These are phyloP conservation scores for Athripsodes cinereus DNA, from an alignment of 2,888 invertebrate genomes.

Conservation along the genomic window DNA sequence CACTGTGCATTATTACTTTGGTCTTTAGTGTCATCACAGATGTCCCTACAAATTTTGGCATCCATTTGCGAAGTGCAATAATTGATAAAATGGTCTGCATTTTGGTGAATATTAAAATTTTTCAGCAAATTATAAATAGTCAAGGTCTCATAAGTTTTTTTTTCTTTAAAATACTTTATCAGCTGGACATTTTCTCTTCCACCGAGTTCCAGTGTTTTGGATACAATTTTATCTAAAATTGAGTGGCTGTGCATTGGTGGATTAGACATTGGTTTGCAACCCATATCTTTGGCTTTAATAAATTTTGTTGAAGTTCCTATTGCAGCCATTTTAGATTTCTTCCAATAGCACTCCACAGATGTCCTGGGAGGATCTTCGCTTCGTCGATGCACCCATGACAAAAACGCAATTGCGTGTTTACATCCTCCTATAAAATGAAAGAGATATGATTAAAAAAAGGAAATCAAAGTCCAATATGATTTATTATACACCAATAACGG, in stretches of 20 bases:
- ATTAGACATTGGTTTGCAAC: too few species aligned
- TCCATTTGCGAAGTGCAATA: neutral
- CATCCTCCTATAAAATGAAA: neutral
- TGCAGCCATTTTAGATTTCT: too few species aligned
- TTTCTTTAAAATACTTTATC: neutral
- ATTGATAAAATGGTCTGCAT: neutral
- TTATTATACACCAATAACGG: neutral
- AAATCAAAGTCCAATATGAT: neutral
- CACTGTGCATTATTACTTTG: neutral
- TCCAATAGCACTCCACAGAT: too few species aligned
- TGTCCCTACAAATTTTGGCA: neutral
- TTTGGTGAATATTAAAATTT: neutral
- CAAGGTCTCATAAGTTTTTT: neutral
- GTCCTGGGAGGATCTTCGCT: neutral
- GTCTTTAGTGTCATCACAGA: neutral
- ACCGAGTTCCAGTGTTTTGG: neutral
- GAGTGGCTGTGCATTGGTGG: neutral
- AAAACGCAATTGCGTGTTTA: neutral
- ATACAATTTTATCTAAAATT: neutral
- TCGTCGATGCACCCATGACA: neutral
- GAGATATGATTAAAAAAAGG: neutral
- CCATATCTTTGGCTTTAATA: too few species aligned
- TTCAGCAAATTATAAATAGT: neutral
- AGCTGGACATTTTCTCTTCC: neutral
- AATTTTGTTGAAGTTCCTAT: too few species aligned